These are phyloP conservation scores for Parus major DNA, from an alignment of 2,113 vertebrate genomes.

Conservation along the genomic window DNA sequence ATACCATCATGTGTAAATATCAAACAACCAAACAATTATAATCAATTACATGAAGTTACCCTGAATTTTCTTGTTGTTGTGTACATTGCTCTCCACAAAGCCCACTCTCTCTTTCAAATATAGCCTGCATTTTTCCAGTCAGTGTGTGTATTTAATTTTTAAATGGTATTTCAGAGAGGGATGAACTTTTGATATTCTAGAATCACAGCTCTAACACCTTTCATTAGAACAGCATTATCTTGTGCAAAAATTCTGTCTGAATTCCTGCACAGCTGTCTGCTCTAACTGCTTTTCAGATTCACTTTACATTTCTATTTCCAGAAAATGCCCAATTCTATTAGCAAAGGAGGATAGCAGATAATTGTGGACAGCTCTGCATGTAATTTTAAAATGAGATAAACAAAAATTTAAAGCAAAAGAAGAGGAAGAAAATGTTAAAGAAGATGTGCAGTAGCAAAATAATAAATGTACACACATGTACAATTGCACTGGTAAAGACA, in stretches of 20 bases:
- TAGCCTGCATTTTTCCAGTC: not conserved
- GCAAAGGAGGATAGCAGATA: not conserved
- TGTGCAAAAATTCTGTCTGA: not conserved
- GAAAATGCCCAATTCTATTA: not conserved
- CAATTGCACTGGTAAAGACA: not conserved
- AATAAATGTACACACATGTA: not conserved
- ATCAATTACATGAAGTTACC: not conserved
- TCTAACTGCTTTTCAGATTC: not conserved
- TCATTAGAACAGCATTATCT: not conserved
- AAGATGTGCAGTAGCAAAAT: not conserved
- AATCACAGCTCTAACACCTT: not conserved
- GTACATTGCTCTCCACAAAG: not conserved
- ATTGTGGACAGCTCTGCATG: not conserved
- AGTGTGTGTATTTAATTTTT: not conserved
- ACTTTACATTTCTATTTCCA: not conserved
- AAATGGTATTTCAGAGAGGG: not conserved
- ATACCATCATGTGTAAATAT: not conserved
- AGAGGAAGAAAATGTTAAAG: not conserved
- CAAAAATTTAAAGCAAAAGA: not conserved
- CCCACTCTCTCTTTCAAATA: not conserved
- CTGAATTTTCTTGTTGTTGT: not conserved
- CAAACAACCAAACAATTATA: not conserved
- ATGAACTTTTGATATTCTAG: not conserved
- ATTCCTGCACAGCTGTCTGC: not conserved
- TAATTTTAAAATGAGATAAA: not conserved